These are phyloP conservation scores for Synanthedon myopaeformis DNA, from an alignment of 2,888 invertebrate species.

Conservation along the genomic window DNA sequence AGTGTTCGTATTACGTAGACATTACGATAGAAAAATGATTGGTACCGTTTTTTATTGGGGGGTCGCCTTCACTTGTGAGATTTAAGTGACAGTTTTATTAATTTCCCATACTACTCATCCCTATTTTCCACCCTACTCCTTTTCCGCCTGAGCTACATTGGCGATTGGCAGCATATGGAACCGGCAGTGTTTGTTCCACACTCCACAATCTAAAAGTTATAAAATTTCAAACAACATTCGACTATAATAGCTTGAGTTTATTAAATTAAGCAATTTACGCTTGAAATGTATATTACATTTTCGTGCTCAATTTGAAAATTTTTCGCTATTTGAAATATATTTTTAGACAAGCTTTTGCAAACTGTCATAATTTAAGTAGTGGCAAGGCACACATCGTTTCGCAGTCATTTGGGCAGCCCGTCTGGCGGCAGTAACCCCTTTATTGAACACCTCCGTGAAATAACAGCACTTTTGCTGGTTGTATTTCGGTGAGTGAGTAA, in stretches of 20 bases:
- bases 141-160: conserved; percentile 51
- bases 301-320: no score
- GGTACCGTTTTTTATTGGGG: conserved; percentile 32
- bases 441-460: no score
- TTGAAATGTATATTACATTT: no score
- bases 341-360: no score
- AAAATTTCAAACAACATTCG: conserved; percentile 14
- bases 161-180: conserved; percentile 53
- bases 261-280: not conserved
- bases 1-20: conserved; percentile 18
- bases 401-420: no score
- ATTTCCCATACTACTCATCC: conserved; percentile 72
- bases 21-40: conserved; percentile 35
- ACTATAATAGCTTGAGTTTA: not conserved
- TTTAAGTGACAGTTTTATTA: conserved; percentile 83
- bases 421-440: no score
- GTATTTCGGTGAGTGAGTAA: no score
- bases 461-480: no score
- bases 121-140: conserved; percentile 55
- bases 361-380: no score
- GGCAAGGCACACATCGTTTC: no score
- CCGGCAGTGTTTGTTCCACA: conserved; percentile 28
- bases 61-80: conserved; percentile 56
- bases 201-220: conserved; percentile 16
- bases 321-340: no score